phyloP scores from a whole-genome alignment of 1,140 invertebrate genomes.

The Samia ricini region DNA sequence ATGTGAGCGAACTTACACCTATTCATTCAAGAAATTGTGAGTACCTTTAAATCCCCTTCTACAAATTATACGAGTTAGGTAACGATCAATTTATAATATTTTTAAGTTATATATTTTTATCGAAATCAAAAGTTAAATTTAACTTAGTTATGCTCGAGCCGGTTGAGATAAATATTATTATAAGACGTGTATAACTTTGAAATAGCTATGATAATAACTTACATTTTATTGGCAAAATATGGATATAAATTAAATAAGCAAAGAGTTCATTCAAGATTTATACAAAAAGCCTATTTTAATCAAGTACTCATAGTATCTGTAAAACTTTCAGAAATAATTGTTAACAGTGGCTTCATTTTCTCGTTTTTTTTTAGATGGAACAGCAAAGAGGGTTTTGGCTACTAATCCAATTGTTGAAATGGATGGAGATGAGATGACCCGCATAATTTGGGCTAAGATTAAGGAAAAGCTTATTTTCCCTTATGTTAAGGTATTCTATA shows the following conservation, averaged over 20 bases:
- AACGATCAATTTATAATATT: constrained; percentile 13
- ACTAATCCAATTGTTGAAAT: constrained; percentile 91
- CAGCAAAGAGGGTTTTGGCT: constrained; percentile 80
- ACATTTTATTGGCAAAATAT: no score
- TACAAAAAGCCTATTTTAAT: no score
- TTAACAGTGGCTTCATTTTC: neutral
- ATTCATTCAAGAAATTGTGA: constrained; percentile 50
- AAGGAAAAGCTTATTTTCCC: constrained; percentile 93
- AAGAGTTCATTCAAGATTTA: no score
- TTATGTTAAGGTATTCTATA: constrained; percentile 85
- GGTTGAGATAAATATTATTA: neutral
- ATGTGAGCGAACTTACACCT: constrained; percentile 39
- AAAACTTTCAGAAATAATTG: neutral
- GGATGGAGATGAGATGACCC: constrained; percentile 96
- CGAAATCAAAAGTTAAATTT: neutral
- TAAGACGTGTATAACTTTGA: no score
- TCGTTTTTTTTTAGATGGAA: constrained; percentile 73
- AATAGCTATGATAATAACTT: no score
- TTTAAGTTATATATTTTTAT: neutral
- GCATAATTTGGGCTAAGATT: constrained; percentile 94
- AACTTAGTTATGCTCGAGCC: neutral
- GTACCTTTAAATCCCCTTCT: constrained; percentile 24
- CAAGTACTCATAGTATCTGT: no score
- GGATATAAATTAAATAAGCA: no score
- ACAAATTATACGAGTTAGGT: constrained; percentile 29